Evolutionary conservation across 2,797 vertebrate genomes (phyloP).

Genomic region (Syngnathus rostellatus): DNA sequence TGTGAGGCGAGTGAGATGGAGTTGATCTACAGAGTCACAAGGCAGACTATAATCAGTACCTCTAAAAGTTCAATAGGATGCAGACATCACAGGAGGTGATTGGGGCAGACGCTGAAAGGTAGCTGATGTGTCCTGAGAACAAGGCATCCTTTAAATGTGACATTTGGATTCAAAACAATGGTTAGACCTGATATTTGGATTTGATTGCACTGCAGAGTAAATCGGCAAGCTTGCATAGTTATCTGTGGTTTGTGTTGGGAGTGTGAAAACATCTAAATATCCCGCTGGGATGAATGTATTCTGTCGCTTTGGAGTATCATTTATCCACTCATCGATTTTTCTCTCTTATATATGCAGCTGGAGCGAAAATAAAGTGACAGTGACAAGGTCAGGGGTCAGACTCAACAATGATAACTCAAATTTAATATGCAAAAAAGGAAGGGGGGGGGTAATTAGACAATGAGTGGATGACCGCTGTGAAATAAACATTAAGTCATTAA

Average conservation of each 20-base stretch:
- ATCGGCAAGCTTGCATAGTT: constrained; percentile 2
- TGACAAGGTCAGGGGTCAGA: constrained; percentile 30
- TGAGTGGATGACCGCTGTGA: constrained; percentile 61
- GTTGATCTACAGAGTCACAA: constrained; percentile 33
- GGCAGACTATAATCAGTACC: constrained; percentile 53
- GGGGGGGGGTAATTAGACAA: constrained; percentile 37
- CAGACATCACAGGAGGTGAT: constrained; percentile 59
- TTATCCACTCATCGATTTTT: background rate
- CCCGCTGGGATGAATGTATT: background rate
- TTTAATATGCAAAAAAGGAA: constrained; percentile 31
- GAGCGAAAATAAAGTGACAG: background rate
- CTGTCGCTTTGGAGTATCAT: background rate
- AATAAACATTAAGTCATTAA: constrained; percentile 70
- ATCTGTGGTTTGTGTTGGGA: background rate
- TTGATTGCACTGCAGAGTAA: constrained; percentile 18
- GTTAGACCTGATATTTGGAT: constrained; percentile 21
- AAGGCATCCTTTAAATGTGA: constrained; percentile 62
- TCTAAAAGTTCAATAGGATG: constrained; percentile 57
- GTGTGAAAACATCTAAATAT: background rate
- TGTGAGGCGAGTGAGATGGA: constrained; percentile 48
- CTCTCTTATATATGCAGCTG: background rate
- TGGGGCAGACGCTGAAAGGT: constrained; percentile 50
- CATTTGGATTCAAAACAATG: constrained; percentile 34
- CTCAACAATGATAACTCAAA: constrained; percentile 17
- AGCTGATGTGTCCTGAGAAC: constrained; percentile 49